These are phyloP conservation scores for Cecidostiba fungosa DNA, from an alignment of 2,888 invertebrate genomes.

Conservation along the genomic window DNA sequence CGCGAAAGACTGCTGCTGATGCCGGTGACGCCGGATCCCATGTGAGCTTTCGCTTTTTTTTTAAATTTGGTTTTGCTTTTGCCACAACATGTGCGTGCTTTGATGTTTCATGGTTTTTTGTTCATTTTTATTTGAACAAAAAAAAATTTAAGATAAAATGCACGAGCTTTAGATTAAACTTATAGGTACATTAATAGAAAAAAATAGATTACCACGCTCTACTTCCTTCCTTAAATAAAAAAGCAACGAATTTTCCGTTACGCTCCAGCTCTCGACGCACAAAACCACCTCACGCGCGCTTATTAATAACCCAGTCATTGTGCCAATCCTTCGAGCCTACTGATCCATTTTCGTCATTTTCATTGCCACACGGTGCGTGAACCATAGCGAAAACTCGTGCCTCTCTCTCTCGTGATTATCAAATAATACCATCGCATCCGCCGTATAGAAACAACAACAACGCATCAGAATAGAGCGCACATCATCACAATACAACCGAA, in stretches of 20 bases:
- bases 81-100: too few species aligned
- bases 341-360: constrained; percentile 15
- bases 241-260: background rate
- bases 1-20: constrained; percentile 44
- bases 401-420: constrained; percentile 30
- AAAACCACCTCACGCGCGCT: constrained; percentile 11
- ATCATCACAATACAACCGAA: background rate
- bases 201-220: background rate
- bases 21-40: constrained; percentile 47
- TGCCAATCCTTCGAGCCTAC: background rate
- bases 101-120: too few species aligned
- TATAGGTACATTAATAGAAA: too few species aligned
- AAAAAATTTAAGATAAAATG: too few species aligned
- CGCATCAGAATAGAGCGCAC: background rate
- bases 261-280: background rate
- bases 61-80: background rate
- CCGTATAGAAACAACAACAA: background rate
- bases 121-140: too few species aligned
- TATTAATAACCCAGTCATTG: background rate
- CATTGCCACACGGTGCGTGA: background rate
- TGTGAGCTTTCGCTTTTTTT: constrained; percentile 5
- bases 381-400: background rate
- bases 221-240: background rate
- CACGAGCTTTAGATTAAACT: too few species aligned
- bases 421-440: constrained; percentile 31